phyloP scores from a whole-genome alignment of 2,113 vertebrate genomes.

The Podiceps cristatus region DNA sequence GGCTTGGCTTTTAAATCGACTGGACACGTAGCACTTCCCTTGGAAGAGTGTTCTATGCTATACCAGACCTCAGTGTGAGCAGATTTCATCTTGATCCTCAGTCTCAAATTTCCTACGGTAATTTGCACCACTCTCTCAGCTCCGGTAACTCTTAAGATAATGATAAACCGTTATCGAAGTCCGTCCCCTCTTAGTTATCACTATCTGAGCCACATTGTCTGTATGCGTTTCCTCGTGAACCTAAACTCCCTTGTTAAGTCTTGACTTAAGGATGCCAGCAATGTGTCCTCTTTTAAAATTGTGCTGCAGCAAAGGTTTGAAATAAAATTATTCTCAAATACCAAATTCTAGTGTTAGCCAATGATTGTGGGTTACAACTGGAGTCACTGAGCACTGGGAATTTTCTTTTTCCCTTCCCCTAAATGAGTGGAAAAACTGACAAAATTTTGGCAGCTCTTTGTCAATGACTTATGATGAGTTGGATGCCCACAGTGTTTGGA shows the following conservation, averaged over 20 bases:
- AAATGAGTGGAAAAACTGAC: not conserved
- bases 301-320: slow-evolving; percentile 54
- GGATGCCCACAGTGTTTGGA: not conserved
- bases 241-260: slow-evolving; percentile 43
- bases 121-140: not conserved
- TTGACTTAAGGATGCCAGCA: slow-evolving; percentile 74
- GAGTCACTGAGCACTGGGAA: not conserved
- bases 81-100: not conserved
- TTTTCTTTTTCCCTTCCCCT: not conserved
- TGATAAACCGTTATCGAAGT: not conserved
- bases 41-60: slow-evolving; percentile 59
- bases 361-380: not conserved
- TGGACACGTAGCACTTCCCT: not conserved
- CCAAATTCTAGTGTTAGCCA: not conserved
- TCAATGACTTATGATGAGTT: not conserved
- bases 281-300: slow-evolving; percentile 34
- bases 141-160: not conserved
- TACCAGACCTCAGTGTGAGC: slow-evolving; percentile 61
- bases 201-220: slow-evolving; percentile 1
- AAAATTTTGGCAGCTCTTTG: not conserved
- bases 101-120: not conserved
- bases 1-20: not conserved
- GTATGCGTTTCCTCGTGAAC: slow-evolving; percentile 29
- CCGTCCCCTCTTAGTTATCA: slow-evolving; percentile 56
- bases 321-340: not conserved